Evolutionary conservation across 2,113 vertebrate genomes (phyloP).

Genomic region (Clupea harengus): DNA sequence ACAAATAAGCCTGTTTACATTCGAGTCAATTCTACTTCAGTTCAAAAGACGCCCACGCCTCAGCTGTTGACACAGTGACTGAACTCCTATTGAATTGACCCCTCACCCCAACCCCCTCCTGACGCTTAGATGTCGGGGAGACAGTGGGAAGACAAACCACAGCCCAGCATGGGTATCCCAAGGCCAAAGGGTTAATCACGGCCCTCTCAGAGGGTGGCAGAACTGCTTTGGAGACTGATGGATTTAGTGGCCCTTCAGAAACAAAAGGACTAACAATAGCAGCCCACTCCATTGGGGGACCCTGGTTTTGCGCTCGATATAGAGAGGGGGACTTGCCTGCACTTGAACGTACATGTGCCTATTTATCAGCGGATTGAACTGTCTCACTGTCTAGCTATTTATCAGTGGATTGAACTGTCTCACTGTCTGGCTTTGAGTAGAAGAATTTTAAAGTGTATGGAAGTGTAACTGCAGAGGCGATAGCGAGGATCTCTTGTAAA

Average conservation of each 20-base stretch:
- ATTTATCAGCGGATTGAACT: background rate
- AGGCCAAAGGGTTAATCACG: constrained; percentile 7
- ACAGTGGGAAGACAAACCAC: background rate
- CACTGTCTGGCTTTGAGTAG: background rate
- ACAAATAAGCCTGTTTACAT: constrained; percentile 2
- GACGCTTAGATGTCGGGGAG: background rate
- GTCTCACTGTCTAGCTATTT: background rate
- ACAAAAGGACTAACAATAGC: constrained; percentile 10
- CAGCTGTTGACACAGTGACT: background rate
- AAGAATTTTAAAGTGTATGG: background rate
- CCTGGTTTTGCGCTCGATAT: constrained; percentile 6
- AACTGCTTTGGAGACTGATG: background rate
- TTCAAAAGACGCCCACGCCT: background rate
- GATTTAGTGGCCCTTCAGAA: background rate
- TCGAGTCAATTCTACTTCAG: background rate
- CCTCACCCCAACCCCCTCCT: background rate
- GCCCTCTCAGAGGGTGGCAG: background rate
- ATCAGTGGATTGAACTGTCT: background rate
- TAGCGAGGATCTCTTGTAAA: background rate
- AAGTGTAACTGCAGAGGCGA: background rate
- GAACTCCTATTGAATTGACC: background rate
- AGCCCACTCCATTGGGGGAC: background rate
- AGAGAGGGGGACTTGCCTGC: background rate
- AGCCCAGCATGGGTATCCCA: background rate
- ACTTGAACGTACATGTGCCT: too few relatives aligned